Base-by-base conservation (phyloP, 1,140 invertebrate species). In the Neelides sp. region DNA sequence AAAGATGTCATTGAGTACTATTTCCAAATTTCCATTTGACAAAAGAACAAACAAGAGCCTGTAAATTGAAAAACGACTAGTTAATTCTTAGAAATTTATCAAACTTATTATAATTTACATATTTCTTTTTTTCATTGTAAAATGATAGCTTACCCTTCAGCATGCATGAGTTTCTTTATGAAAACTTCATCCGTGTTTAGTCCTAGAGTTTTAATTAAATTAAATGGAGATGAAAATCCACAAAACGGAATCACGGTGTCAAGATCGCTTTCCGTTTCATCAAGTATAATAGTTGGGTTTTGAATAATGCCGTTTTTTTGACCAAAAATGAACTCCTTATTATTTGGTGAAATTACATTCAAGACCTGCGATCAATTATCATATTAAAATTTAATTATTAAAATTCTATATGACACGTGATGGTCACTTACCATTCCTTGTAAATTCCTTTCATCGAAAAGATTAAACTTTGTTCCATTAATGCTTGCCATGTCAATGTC, bases 11-110 rank as follows among this genome's bases (percentile, higher is more conserved):
- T 54, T 50, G 4, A 54, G 22, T 1, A 57, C 10, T n/a, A 57
- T 42, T 40, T 54, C 28, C 22, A 61, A 19, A 2, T 24, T 34
- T 24, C 58, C 58, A 23, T 47, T 52, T 5, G 55, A 55, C 2
- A 57, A 24, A 7, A 61, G 50, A 27, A 50, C 20, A 41, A 61
- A 61, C 4, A 60, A 8, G n/a, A 54, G 2, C n/a, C 58, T 57
- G 30, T 20, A 50, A 35, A 48, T 26, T 23, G 26, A 27, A 30
- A 32, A 28, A 30, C n/a, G 4, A 36, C 4, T 22, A 4, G 30
- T 7, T n/a, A 19, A 30, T 5, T 10, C 4, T 15, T 3, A 7
- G 20, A 20, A 32, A 46, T 32, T 15, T 4, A 32, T 30, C 19
- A 46, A 7, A 10, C 13, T 15, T 35, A 13, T 20, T 19, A 32